A percentile compares a stretch with the other conserved stretches of the same genome.
Conservation (phyloP, 53 echinoderm and acorn worm species). For the Crossaster papposus region DNA sequence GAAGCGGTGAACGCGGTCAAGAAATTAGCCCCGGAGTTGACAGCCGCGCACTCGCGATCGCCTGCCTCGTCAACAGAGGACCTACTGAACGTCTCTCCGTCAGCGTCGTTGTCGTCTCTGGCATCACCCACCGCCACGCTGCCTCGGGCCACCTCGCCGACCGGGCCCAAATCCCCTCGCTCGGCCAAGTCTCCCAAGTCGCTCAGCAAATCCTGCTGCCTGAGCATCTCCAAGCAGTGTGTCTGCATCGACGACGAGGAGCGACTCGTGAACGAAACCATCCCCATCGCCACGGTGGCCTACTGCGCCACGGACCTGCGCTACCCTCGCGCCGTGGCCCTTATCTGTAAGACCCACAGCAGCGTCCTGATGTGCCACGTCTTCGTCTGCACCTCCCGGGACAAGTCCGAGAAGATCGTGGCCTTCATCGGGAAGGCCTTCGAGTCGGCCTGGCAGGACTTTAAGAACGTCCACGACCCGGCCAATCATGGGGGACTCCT, state of each 20-base stretch:
- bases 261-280: conserved; percentile 45
- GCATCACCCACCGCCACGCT: conserved; percentile 11
- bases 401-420: conserved; percentile 71
- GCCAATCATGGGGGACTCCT: background rate
- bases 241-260: conserved; percentile 66
- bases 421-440: conserved; percentile 66
- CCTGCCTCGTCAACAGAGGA: conserved; percentile 47
- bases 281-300: conserved; percentile 73
- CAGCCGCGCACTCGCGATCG: background rate
- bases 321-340: conserved; percentile 68
- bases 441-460: conserved; percentile 74
- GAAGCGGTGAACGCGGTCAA: conserved; percentile 75
- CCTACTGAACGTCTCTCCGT: background rate
- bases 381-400: conserved; percentile 57
- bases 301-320: conserved; percentile 78
- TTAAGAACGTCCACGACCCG: conserved; percentile 43
- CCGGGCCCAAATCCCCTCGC: conserved; percentile 29
- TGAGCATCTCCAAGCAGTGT: conserved; percentile 63
- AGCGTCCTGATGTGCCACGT: conserved; percentile 67
- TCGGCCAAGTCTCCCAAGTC: conserved; percentile 21
- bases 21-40: conserved; percentile 55
- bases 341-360: conserved; percentile 61
- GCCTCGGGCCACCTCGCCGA: conserved; percentile 24
- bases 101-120: background rate
- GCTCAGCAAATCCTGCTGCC: conserved; percentile 48